Base-by-base conservation (phyloP, 2,113 vertebrate genomes). In the Hipposideros armiger region DNA sequence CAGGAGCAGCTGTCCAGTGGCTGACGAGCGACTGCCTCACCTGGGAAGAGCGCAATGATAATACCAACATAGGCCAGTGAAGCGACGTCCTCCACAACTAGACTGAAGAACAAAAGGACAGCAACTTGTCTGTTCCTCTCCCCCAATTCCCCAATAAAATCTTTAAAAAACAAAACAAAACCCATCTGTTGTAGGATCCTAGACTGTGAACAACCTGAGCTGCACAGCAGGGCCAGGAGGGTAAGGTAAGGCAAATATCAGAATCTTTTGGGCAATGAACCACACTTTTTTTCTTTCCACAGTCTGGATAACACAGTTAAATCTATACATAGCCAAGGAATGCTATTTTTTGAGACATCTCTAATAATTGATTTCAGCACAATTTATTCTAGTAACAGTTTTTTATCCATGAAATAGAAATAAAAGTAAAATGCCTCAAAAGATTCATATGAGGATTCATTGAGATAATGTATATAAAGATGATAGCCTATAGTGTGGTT, bases 391-490 rank as follows among this genome's bases (percentile, higher is more conserved):
- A 90, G 45, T 70, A 30, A 87, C 58, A 69, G 24, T 60, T 90
- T 87, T 70, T 84, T 42, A 62, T 40, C 28, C 10, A 83, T 69
- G 47, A 93, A 78, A 28, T 50, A 94, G 54, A 83, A 84, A 80
- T 74, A 52, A 93, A 92, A 81, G 4, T 54, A 67, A 17, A 36
- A 36, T 69, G 42, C 16, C 40, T 80, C 32, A 13, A 70, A 83
- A 93, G n/a, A 9, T 74, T 87, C 36, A 32, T 22, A 28, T 13
- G 45, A 87, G 22, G n/a, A 70, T 81, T 90, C 32, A 42, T 32
- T 87, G 32, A 86, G 85, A 67, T 52, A 36, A 42, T 36, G 42
- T 77, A 47, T 30, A 1, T 62, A 36, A 76, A 88, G 54, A n/a
- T 36, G 32, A 19, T 73, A 42, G 56, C 82, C n/a, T 95, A 32